Percentiles rank a stretch among this genome's conserved stretches.
Evolutionary conservation across 2,113 vertebrate species (phyloP).

Genomic region (Xenopus laevis): DNA sequence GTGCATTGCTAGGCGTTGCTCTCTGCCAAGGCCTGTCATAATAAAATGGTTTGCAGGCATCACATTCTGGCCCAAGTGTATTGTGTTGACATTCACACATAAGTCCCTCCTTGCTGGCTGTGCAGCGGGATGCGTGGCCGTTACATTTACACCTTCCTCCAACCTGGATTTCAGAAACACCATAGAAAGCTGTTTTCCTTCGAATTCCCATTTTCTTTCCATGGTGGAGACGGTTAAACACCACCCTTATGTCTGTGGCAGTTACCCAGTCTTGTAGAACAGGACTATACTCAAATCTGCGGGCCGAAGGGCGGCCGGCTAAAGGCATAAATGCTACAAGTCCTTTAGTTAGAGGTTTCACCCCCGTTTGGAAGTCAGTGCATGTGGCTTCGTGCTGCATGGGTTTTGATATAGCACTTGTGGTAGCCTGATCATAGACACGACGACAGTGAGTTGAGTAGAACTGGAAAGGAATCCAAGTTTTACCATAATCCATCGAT

Average conservation of each 20-base stretch:
- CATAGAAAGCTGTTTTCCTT: constrained; percentile 44
- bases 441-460: constrained; percentile 70
- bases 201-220: constrained; percentile 40
- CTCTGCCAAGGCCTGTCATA: constrained; percentile 79
- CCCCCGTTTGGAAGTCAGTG: constrained; percentile 70
- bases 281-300: constrained; percentile 73
- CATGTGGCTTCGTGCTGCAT: constrained; percentile 74
- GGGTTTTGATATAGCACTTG: constrained; percentile 59
- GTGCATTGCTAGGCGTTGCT: constrained; percentile 74
- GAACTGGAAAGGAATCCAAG: constrained; percentile 75
- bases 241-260: constrained; percentile 72
- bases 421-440: constrained; percentile 57
- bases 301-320: constrained; percentile 71
- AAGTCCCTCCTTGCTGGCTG: constrained; percentile 59
- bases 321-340: constrained; percentile 73
- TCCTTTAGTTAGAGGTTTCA: constrained; percentile 68
- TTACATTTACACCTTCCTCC: constrained; percentile 80
- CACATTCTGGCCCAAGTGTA: constrained; percentile 75
- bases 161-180: constrained; percentile 72
- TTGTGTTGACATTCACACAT: constrained; percentile 74
- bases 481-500: constrained; percentile 74
- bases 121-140: constrained; percentile 75
- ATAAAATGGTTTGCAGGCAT: constrained; percentile 73
- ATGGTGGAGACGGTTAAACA: constrained; percentile 59
- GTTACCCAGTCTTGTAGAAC: constrained; percentile 83